Base-by-base conservation (phyloP, 37 sponge, comb jelly and placozoan genomes). In the Trichoplax adhaerens region DNA sequence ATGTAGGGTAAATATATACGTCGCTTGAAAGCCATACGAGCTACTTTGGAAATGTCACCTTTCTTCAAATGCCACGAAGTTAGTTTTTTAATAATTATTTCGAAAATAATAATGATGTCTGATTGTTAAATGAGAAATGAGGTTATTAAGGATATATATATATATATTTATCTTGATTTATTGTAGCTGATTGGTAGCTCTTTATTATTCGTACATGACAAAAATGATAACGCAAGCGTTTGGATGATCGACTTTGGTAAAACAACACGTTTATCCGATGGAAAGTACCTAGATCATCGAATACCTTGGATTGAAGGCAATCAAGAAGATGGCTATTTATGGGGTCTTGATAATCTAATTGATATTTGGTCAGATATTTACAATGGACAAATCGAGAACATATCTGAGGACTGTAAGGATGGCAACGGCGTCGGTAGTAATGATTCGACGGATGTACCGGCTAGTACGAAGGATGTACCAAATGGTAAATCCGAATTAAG, bases 211-310 rank as follows among this genome's bases (percentile, higher is more conserved):
- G 99, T 97, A 2, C 86, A 86, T 66, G 87, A 88, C 69, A 68
- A 81, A 4, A 61, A 61, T 48, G 4, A 61, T 3, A 68, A 72
- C 10, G 72, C 77, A 54, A 81, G 84, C 50, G 72, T 97, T 5
- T 88, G 91, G 81, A 81, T 92, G 80, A 97, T 97, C 60, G 99
- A 97, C 71, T 97, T 97, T 84, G 99, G 90, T 10, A 97, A 97
- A 75, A 91, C 99, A 6, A 80, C 73, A 0, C 77, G 74, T 6
- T 72, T 92, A 1, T 86, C 85, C 3, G 63, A 52, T 0, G 87
- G 80, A 1, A 62, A 79, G 2, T 6, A 47, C 5, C 70, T 91
- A 50, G 70, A 86, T 54, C 99, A 91, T 73, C 65, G 73, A 0
- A 54, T 66, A 46, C 65, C 79, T 5, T 95, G 97, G 97, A 75